These are phyloP conservation scores for Lochmaea crataegi DNA, from an alignment of 2,888 invertebrate species.

Conservation along the genomic window DNA sequence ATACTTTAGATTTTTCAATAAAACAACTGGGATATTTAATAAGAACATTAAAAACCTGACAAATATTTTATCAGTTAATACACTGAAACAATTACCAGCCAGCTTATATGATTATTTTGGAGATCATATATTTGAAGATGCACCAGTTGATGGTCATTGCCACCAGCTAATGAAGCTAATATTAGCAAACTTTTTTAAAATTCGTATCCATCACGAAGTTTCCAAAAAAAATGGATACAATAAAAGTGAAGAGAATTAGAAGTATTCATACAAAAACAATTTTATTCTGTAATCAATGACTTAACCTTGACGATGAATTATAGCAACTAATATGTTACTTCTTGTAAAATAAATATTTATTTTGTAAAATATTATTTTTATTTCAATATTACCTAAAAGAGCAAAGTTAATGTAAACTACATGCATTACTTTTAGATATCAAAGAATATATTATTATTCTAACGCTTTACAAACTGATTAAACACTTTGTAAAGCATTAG, in stretches of 20 bases:
- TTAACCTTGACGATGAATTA: not conserved
- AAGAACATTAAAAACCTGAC: not conserved
- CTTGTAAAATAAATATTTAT: no score
- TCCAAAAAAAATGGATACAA: not conserved
- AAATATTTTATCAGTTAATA: not conserved
- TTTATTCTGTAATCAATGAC: not conserved
- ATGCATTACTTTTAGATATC: no score
- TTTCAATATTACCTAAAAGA: no score
- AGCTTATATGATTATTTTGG: not conserved
- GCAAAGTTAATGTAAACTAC: no score
- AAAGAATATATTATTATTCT: no score
- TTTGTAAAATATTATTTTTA: no score
- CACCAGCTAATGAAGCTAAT: not conserved
- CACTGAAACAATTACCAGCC: not conserved
- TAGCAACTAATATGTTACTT: no score
- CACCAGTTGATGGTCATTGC: not conserved
- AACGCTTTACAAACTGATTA: no score
- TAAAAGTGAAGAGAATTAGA: not conserved
- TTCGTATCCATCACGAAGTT: not conserved
- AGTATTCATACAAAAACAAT: slow-evolving; percentile 1
- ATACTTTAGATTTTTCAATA: not conserved
- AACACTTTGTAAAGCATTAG: no score
- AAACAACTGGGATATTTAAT: not conserved
- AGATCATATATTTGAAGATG: not conserved
- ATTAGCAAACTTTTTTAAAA: not conserved